Evolutionary conservation across 1,140 invertebrate genomes (phyloP).

Genomic region (Cydia pomonella): DNA sequence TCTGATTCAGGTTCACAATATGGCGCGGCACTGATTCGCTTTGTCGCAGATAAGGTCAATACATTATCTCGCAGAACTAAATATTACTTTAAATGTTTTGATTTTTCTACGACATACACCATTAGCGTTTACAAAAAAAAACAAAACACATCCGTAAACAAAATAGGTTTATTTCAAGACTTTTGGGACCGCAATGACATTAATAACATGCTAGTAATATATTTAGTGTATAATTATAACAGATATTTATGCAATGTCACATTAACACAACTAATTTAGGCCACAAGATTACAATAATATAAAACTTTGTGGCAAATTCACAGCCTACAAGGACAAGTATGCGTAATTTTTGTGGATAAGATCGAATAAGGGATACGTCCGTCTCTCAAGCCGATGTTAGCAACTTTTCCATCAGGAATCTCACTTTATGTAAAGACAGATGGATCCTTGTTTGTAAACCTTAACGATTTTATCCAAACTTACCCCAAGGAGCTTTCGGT

Average conservation of each 20-base stretch:
- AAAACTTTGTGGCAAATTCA: slow-evolving; percentile 14
- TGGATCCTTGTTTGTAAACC: not conserved
- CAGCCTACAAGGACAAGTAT: slow-evolving; percentile 9
- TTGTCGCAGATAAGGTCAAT: no score
- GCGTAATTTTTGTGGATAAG: not conserved
- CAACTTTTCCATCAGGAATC: not conserved
- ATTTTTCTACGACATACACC: no score
- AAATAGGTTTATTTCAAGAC: slow-evolving; percentile 20
- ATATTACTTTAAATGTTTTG: no score
- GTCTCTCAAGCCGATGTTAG: not conserved
- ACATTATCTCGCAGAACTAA: no score
- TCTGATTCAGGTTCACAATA: no score
- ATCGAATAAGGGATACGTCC: not conserved
- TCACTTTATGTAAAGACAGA: not conserved
- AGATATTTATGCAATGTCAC: slow-evolving; percentile 16
- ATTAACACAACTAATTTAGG: slow-evolving; percentile 15
- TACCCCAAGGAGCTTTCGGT: not conserved
- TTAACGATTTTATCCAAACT: slow-evolving; percentile 2
- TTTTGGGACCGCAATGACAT: slow-evolving; percentile 10
- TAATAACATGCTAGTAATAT: slow-evolving; percentile 20
- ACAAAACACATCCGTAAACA: slow-evolving; percentile 1
- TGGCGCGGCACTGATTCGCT: no score
- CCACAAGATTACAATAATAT: slow-evolving; percentile 18
- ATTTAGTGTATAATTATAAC: slow-evolving; percentile 17
- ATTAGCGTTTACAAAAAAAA: not conserved